Percentiles rank a stretch among this genome's conserved stretches.
phyloP scores from a whole-genome alignment of 2,113 vertebrate genomes.

The Cyanoliseus patagonus region DNA sequence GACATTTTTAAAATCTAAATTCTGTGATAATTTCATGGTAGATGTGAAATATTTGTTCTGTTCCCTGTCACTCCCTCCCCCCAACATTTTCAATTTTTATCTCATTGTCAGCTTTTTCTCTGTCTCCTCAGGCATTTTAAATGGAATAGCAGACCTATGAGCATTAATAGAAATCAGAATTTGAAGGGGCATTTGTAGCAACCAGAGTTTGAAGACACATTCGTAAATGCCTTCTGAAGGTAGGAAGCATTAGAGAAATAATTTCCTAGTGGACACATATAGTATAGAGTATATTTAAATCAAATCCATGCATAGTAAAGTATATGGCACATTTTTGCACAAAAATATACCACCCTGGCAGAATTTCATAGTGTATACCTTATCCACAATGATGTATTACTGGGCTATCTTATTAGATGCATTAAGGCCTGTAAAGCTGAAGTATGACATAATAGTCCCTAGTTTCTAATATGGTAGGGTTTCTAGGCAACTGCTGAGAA shows the following conservation, averaged over 20 bases:
- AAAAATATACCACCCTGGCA: background rate
- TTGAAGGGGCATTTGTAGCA: background rate
- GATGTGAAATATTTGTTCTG: background rate
- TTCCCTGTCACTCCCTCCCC: background rate
- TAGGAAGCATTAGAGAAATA: background rate
- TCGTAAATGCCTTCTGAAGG: background rate
- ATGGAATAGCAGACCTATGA: background rate
- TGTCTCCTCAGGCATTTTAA: background rate
- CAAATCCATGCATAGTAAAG: background rate
- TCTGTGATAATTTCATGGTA: conserved; percentile 28
- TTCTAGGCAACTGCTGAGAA: conserved; percentile 3
- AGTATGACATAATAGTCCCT: background rate
- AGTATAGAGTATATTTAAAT: background rate
- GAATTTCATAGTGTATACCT: background rate
- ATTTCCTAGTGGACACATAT: background rate
- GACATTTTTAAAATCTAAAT: background rate
- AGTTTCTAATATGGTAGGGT: background rate
- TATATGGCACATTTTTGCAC: background rate
- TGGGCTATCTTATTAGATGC: background rate
- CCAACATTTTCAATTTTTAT: background rate
- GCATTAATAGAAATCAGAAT: background rate
- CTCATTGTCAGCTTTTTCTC: background rate
- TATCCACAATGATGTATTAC: background rate
- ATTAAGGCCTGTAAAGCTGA: background rate
- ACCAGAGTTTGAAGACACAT: background rate